Conservation (phyloP, 2,113 vertebrate species). For the Toxostoma redivivum region DNA sequence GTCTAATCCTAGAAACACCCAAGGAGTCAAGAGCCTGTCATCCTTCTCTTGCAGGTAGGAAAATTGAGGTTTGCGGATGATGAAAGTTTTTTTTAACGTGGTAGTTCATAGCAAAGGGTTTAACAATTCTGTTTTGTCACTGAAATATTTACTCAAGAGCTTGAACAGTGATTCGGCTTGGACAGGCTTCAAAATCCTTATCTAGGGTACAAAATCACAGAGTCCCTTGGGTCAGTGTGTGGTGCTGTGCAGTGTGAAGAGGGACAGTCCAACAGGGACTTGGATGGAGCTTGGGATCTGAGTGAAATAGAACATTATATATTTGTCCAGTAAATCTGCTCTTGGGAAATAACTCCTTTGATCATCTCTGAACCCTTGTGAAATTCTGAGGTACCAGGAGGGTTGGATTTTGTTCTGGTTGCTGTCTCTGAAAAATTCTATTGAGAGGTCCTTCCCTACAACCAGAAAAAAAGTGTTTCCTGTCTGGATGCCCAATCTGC, state of each 20-base stretch:
- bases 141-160: not conserved
- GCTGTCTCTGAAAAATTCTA: not conserved
- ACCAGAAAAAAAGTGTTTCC: not conserved
- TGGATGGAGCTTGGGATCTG: not conserved
- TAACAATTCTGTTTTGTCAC: not conserved
- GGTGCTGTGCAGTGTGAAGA: not conserved
- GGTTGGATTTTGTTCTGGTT: not conserved
- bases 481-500: not conserved
- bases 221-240: not conserved
- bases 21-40: not conserved
- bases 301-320: not conserved
- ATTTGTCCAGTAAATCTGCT: not conserved
- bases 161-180: not conserved
- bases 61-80: not conserved
- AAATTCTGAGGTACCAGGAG: not conserved
- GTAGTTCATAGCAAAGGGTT: not conserved
- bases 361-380: not conserved
- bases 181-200: not conserved
- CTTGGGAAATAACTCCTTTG: not conserved
- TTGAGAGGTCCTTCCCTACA: not conserved
- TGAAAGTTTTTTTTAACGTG: not conserved
- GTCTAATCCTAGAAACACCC: conserved; percentile 23
- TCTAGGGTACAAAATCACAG: not conserved
- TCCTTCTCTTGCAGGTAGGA: not conserved
- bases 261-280: not conserved